Base-by-base conservation (phyloP, 2,888 invertebrate genomes). In the Yponomeuta sedellus region DNA sequence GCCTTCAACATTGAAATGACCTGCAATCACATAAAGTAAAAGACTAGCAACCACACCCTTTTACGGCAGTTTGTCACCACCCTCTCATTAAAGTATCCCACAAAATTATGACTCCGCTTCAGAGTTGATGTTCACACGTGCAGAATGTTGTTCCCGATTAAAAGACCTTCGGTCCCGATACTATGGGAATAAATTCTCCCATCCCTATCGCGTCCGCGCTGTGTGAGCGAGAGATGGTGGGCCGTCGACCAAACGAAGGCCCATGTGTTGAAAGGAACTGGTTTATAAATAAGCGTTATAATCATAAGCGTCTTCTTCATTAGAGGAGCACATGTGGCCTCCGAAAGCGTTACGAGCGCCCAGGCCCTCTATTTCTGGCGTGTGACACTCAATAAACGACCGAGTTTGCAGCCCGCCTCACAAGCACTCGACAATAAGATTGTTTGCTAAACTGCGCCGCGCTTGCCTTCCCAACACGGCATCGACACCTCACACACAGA, bases 321-420 rank as follows among this genome's bases (percentile, higher is more conserved):
- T 80, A 81, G 76, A 72, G 44, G 76, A 71, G 44, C 44, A 76
- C 76, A 79, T 77, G 81, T 79, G 77, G 81, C 79, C 79, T 72
- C 68, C 64, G 40, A 16, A 63, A 62, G 40, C 63, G 63, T 34
- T 22, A 22, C 61, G 28, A 22, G n/a, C n/a, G 10, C 25, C 11
- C 22, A 16, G 34, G n/a, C 71, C 71, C 72, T 72, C 73, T 79
- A 79, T 80, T 80, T 81, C 65, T 65, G 65, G 76, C 73, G 75
- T 73, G 74, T 73, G 73, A 69, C 73, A 78, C 77, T 78, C 72
- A 76, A 78, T 77, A 77, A 76, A 44, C 25, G 28, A 73, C 73
- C 72, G 75, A 74, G 74, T 74, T 73, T 72, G 73, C 67, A 70
- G 67, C 68, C 67, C 68, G 72, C 71, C 34, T 5, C 8, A 8